phyloP scores from a whole-genome alignment of 2,797 vertebrate species.

The Poecilia velifera region DNA sequence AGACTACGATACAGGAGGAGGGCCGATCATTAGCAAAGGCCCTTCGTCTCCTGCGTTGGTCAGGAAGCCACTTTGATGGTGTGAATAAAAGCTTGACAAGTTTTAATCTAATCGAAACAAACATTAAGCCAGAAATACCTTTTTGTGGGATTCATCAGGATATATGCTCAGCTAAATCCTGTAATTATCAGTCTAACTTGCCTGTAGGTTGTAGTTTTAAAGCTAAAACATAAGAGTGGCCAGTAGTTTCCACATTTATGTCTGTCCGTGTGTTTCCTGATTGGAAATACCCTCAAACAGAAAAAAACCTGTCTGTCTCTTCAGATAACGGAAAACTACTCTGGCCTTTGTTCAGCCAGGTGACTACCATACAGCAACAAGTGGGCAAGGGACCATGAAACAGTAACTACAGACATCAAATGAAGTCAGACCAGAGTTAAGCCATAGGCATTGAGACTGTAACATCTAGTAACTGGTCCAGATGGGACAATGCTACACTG shows the following conservation, averaged over 20 bases:
- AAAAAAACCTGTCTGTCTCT: neutral
- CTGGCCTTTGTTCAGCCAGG: neutral
- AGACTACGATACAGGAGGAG: slow-evolving; percentile 3
- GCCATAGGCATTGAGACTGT: neutral
- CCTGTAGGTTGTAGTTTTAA: neutral
- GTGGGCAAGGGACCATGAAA: neutral
- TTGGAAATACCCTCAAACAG: neutral
- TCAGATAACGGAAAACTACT: neutral
- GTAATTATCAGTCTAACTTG: neutral
- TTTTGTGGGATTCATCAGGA: neutral
- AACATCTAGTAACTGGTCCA: neutral
- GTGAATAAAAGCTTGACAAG: slow-evolving; percentile 36
- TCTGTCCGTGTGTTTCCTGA: neutral
- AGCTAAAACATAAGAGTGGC: neutral
- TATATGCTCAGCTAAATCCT: neutral
- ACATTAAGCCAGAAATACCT: slow-evolving; percentile 1
- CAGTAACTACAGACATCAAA: neutral
- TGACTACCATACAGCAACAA: neutral
- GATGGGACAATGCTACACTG: neutral
- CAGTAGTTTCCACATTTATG: neutral
- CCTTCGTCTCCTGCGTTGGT: neutral
- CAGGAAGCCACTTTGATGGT: slow-evolving; percentile 41
- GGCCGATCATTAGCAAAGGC: slow-evolving; percentile 17
- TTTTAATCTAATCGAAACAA: slow-evolving; percentile 10
- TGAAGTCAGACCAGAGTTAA: neutral